Conservation (phyloP, 2,797 vertebrate species). For the Melanotaenia trifasciata region DNA sequence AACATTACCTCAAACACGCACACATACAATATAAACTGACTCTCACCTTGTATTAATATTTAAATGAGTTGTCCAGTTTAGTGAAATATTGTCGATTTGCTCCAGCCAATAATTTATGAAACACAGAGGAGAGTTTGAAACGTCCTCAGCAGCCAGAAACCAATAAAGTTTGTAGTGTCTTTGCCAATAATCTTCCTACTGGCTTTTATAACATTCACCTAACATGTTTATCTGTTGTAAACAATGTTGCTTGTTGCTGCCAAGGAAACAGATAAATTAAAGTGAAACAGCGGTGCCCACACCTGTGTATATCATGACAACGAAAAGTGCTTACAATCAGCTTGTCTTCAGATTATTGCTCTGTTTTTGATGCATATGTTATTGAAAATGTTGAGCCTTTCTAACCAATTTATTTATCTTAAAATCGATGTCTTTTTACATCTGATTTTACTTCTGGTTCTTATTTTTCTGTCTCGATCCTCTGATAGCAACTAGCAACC, state of each 20-base stretch:
- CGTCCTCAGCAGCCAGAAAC: constrained; percentile 61
- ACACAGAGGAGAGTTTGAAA: constrained; percentile 67
- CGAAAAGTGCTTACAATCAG: constrained; percentile 31
- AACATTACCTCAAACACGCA: constrained; percentile 25
- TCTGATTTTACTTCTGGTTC: not conserved
- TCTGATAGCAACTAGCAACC: constrained; percentile 83
- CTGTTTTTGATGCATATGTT: constrained; percentile 6
- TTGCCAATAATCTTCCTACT: constrained; percentile 57
- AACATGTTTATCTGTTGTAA: constrained; percentile 67
- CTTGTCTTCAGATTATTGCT: constrained; percentile 18
- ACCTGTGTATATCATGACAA: constrained; percentile 43
- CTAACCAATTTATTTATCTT: constrained; percentile 18
- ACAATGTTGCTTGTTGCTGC: constrained; percentile 45
- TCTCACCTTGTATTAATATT: constrained; percentile 82
- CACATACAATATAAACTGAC: constrained; percentile 32
- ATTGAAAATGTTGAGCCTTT: constrained; percentile 7
- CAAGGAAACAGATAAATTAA: constrained; percentile 57
- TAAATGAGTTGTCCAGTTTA: constrained; percentile 84
- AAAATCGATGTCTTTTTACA: not conserved
- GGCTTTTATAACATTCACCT: constrained; percentile 54
- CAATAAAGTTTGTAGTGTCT: constrained; percentile 65
- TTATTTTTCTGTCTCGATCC: constrained; percentile 17
- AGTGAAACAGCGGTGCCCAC: constrained; percentile 10
- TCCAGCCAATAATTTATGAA: constrained; percentile 79
- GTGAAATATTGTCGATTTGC: constrained; percentile 79